Evolutionary conservation across 2,888 invertebrate species (phyloP).

Genomic region (Dioctria rufipes): DNA sequence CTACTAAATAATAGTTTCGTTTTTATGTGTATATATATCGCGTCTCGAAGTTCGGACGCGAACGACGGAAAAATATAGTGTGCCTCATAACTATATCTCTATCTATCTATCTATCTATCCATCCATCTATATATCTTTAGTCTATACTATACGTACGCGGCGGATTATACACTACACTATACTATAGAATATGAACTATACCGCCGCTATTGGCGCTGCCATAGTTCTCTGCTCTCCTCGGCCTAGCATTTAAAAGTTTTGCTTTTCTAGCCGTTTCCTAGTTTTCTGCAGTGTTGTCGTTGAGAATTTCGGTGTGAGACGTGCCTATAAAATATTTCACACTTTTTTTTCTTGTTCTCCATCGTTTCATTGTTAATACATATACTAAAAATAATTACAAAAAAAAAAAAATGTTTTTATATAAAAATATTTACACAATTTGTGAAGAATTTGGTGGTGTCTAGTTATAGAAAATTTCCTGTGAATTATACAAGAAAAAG

Average conservation of each 20-base stretch:
- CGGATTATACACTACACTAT: neutral
- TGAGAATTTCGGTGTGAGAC: slow-evolving; percentile 43
- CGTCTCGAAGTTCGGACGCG: neutral
- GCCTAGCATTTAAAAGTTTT: slow-evolving; percentile 9
- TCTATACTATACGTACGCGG: neutral
- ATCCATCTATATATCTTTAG: slow-evolving; percentile 23
- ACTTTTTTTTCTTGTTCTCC: neutral
- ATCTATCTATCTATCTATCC: too few relatives aligned
- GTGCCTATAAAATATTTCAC: slow-evolving; percentile 7
- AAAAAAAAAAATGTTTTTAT: neutral
- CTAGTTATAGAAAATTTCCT: too few relatives aligned
- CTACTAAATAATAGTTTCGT: too few relatives aligned
- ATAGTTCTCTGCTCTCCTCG: slow-evolving; percentile 28
- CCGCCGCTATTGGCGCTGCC: neutral
- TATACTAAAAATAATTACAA: neutral
- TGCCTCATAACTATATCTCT: neutral
- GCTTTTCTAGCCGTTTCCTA: slow-evolving; percentile 45
- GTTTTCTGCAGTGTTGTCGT: slow-evolving; percentile 48
- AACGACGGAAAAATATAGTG: slow-evolving; percentile 1
- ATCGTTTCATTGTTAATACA: too few relatives aligned
- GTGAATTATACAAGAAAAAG: too few relatives aligned
- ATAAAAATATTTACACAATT: neutral
- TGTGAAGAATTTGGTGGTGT: neutral
- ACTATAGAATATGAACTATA: neutral
- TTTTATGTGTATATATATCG: neutral